A percentile compares a stretch with the other conserved stretches of the same genome.
Evolutionary conservation across 2,888 invertebrate genomes (phyloP).

Genomic region (Saturnia pavonia): DNA sequence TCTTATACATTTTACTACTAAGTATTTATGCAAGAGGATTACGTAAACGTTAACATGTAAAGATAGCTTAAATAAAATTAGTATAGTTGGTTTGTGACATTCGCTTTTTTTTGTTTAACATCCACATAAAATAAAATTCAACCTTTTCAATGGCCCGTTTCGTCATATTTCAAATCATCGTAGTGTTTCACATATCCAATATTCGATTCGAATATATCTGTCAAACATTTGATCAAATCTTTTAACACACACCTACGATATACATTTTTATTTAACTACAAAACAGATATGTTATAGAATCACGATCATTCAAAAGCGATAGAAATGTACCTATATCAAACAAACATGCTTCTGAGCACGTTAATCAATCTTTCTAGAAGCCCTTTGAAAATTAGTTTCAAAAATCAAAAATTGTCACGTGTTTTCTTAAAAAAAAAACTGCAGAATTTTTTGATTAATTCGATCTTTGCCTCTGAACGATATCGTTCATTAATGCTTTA

Average conservation of each 20-base stretch:
- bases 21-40: constrained; percentile 56
- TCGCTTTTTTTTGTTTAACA: constrained; percentile 27
- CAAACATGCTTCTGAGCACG: not conserved
- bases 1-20: constrained; percentile 69
- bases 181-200: not conserved
- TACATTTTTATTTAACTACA: constrained; percentile 61
- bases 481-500: not conserved
- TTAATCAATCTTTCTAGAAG: constrained; percentile 1
- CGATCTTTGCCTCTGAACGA: no score
- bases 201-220: constrained; percentile 8
- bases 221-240: constrained; percentile 1
- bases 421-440: not conserved
- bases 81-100: constrained; percentile 57
- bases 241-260: constrained; percentile 18
- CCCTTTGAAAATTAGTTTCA: constrained; percentile 10
- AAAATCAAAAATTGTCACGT: no score
- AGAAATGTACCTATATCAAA: constrained; percentile 19
- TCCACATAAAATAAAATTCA: constrained; percentile 16
- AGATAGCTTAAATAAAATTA: constrained; percentile 78
- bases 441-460: no score
- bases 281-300: constrained; percentile 79
- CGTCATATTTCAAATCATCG: not conserved
- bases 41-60: constrained; percentile 77
- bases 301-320: constrained; percentile 74
- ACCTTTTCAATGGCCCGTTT: not conserved